Percentiles rank a stretch among this genome's conserved stretches.
phyloP scores from a whole-genome alignment of 1,140 invertebrate species.

The Drosophila lacertosa region DNA sequence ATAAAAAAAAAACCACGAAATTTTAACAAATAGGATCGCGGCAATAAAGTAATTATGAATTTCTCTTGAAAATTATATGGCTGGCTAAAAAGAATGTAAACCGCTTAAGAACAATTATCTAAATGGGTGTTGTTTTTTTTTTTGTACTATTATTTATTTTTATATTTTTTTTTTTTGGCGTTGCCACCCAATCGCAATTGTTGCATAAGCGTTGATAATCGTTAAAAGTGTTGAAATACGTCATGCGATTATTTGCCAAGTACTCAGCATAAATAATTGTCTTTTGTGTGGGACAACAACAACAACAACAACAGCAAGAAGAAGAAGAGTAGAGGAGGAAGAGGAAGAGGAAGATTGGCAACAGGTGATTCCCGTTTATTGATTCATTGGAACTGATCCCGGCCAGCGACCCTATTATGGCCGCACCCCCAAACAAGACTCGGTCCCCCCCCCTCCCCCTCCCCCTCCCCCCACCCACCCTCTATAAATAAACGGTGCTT shows the following conservation, averaged over 20 bases:
- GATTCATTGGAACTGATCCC: constrained; percentile 21
- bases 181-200: constrained; percentile 10
- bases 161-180: background rate
- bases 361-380: constrained; percentile 25
- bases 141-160: background rate
- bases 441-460: background rate
- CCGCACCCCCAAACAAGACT: background rate
- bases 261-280: constrained; percentile 30
- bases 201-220: constrained; percentile 27
- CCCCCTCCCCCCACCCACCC: background rate
- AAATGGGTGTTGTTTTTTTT: constrained; percentile 1
- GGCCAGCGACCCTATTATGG: background rate
- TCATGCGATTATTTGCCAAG: constrained; percentile 11
- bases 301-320: too few relatives aligned
- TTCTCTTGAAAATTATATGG: constrained; percentile 1
- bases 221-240: background rate
- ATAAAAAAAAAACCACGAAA: background rate
- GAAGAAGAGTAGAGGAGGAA: too few relatives aligned
- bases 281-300: background rate
- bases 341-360: too few relatives aligned
- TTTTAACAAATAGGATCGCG: background rate
- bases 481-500: constrained; percentile 36
- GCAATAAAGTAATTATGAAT: background rate
- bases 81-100: constrained; percentile 5
- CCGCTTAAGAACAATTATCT: constrained; percentile 10